These are phyloP conservation scores for Halcyon senegalensis DNA, from an alignment of 2,113 vertebrate genomes.

Conservation along the genomic window DNA sequence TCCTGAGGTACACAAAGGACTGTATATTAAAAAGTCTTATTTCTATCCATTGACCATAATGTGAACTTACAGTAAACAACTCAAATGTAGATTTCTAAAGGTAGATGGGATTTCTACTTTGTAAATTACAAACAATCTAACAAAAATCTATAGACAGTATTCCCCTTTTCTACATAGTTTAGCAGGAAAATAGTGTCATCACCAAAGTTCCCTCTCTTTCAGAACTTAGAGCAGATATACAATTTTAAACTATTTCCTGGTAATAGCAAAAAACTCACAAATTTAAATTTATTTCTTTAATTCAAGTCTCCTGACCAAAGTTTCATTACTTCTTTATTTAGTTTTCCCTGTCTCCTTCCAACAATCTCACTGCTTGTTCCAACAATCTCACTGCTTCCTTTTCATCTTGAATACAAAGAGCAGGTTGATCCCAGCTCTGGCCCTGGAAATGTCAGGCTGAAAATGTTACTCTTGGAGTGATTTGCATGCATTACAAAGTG, in stretches of 20 bases:
- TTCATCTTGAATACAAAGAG: constrained; percentile 51
- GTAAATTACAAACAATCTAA: background rate
- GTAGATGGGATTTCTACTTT: background rate
- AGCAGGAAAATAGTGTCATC: background rate
- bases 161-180: background rate
- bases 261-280: background rate
- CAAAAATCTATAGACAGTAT: background rate
- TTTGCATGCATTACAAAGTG: constrained; percentile 76
- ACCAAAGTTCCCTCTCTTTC: background rate
- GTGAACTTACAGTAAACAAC: background rate
- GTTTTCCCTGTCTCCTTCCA: background rate
- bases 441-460: constrained; percentile 69
- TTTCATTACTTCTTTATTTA: background rate
- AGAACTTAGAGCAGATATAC: background rate
- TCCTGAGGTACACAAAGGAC: background rate
- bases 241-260: background rate
- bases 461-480: constrained; percentile 71
- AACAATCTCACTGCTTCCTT: background rate
- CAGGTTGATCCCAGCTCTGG: constrained; percentile 56
- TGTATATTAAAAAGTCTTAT: background rate
- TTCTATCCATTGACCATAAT: background rate
- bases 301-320: background rate
- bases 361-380: background rate
- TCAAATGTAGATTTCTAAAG: background rate
- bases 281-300: background rate